Conservation (phyloP, 1,140 invertebrate species). For the Bombus haemorrhoidalis region DNA sequence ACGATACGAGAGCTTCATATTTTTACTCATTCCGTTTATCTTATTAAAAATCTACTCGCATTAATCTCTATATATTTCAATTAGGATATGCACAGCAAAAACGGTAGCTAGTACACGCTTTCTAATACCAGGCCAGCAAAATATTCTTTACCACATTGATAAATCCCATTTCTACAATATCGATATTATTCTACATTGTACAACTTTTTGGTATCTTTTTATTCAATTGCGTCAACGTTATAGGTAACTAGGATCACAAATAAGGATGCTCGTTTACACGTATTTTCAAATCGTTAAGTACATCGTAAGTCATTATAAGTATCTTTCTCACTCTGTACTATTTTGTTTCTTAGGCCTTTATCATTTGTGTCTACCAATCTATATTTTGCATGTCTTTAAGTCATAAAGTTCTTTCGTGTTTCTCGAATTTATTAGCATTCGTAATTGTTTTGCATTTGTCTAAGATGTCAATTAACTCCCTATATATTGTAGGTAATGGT, state of each 20-base stretch:
- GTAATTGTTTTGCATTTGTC: neutral
- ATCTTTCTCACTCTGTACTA: neutral
- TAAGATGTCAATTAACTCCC: neutral
- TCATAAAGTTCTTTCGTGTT: neutral
- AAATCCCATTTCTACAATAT: slow-evolving; percentile 19
- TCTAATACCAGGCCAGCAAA: slow-evolving; percentile 28
- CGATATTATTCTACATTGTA: slow-evolving; percentile 63
- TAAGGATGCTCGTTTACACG: slow-evolving; percentile 5
- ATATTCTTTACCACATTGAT: slow-evolving; percentile 20
- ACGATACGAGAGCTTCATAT: slow-evolving; percentile 37
- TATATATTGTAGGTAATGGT: neutral
- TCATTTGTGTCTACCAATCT: neutral
- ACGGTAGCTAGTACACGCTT: slow-evolving; percentile 28
- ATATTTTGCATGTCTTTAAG: neutral
- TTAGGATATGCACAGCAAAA: slow-evolving; percentile 43
- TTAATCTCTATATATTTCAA: slow-evolving; percentile 46
- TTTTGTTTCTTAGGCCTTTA: slow-evolving; percentile 1
- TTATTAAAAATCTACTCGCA: slow-evolving; percentile 51
- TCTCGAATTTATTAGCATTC: neutral
- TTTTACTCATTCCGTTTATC: slow-evolving; percentile 47
- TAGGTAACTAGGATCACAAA: slow-evolving; percentile 19
- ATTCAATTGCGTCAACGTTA: slow-evolving; percentile 6
- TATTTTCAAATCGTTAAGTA: neutral
- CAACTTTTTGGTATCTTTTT: slow-evolving; percentile 15
- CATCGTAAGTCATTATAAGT: neutral